phyloP scores from a whole-genome alignment of 2,888 invertebrate species.

The Pseudolycoriella hygida region DNA sequence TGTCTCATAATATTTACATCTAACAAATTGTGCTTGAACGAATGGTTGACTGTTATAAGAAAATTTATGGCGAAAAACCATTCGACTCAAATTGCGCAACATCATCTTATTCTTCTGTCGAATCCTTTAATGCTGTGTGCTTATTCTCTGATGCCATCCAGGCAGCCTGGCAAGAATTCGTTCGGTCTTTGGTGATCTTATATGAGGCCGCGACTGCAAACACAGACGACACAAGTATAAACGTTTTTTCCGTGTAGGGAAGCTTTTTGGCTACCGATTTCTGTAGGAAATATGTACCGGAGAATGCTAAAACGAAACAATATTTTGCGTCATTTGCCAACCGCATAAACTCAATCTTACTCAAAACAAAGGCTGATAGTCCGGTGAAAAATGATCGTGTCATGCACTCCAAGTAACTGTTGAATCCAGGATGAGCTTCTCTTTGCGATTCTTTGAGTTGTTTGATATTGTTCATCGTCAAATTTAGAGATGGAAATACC shows the following conservation, averaged over 20 bases:
- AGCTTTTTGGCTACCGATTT: conserved; percentile 23
- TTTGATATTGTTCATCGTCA: conserved; percentile 28
- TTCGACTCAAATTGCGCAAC: too few relatives aligned
- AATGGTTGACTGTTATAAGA: too few relatives aligned
- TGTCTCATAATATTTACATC: neutral
- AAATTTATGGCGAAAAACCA: too few relatives aligned
- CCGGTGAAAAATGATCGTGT: conserved; percentile 29
- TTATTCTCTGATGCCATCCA: conserved; percentile 31
- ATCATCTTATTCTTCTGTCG: too few relatives aligned
- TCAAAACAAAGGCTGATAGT: conserved; percentile 27
- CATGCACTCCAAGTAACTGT: conserved; percentile 31
- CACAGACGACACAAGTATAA: conserved; percentile 24
- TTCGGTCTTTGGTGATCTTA: conserved; percentile 24
- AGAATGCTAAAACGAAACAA: conserved; percentile 21
- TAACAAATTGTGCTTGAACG: neutral
- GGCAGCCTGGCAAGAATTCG: conserved; percentile 28
- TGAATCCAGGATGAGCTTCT: conserved; percentile 29
- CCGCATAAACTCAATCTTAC: too few relatives aligned
- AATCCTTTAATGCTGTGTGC: conserved; percentile 25
- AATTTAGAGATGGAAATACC: too few relatives aligned
- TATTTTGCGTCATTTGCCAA: too few relatives aligned
- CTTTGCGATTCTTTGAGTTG: conserved; percentile 28
- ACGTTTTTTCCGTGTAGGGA: conserved; percentile 22
- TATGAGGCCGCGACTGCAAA: conserved; percentile 23
- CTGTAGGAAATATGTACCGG: conserved; percentile 28